phyloP scores from a whole-genome alignment of 2,797 vertebrate genomes.

The Lithobates pipiens region DNA sequence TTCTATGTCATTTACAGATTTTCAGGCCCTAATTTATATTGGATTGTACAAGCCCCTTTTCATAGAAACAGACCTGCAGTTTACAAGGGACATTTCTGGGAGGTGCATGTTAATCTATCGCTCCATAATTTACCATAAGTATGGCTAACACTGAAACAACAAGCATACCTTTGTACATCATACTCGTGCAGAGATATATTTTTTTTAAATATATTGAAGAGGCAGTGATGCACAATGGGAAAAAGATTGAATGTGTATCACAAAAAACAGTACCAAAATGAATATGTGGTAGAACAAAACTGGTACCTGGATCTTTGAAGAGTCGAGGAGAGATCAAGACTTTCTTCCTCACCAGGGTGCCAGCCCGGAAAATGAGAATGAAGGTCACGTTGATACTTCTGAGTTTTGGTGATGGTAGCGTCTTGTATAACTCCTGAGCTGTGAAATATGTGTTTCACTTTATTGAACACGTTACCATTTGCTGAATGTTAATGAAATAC shows the following conservation, averaged over 20 bases:
- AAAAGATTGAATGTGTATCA: not conserved
- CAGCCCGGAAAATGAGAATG: conserved; percentile 41
- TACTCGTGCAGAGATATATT: too few relatives aligned
- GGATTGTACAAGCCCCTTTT: too few relatives aligned
- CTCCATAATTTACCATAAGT: too few relatives aligned
- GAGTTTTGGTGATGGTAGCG: conserved; percentile 46
- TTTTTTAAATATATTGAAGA: too few relatives aligned
- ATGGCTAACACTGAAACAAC: too few relatives aligned
- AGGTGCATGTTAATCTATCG: too few relatives aligned
- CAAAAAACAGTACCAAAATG: not conserved
- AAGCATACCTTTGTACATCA: too few relatives aligned
- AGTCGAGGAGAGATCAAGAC: conserved; percentile 44
- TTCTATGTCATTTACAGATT: too few relatives aligned
- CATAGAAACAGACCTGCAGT: too few relatives aligned
- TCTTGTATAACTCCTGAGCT: conserved; percentile 51
- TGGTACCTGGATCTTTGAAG: conserved; percentile 48
- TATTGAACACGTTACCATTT: conserved; percentile 5
- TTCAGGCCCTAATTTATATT: too few relatives aligned
- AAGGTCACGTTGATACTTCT: conserved; percentile 49
- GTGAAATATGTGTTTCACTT: conserved; percentile 38
- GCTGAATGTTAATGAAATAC: not conserved
- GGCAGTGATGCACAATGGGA: not conserved
- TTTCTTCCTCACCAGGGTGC: conserved; percentile 43
- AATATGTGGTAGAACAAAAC: not conserved
- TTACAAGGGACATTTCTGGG: too few relatives aligned